Evolutionary conservation across 2,113 vertebrate genomes (phyloP).

Genomic region (Ictalurus furcatus): DNA sequence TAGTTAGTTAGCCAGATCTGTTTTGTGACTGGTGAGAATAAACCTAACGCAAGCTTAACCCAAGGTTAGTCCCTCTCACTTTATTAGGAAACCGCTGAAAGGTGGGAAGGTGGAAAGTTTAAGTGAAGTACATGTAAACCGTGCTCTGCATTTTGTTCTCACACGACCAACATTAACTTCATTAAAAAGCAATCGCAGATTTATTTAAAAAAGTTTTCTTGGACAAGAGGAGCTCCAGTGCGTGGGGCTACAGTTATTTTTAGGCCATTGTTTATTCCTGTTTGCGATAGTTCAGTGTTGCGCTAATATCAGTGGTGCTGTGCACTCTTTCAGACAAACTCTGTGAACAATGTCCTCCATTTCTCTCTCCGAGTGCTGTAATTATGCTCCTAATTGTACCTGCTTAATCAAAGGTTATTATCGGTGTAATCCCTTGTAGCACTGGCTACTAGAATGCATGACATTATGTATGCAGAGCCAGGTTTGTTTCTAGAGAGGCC

Average conservation of each 20-base stretch:
- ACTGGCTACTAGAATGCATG: conserved; percentile 6
- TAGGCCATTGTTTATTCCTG: neutral
- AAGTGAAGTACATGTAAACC: neutral
- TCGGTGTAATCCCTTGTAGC: neutral
- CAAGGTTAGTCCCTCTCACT: neutral
- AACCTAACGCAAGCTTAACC: neutral
- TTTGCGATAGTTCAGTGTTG: neutral
- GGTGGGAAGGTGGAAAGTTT: neutral
- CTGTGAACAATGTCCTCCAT: neutral
- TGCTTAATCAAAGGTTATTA: conserved; percentile 42
- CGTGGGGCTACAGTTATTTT: neutral
- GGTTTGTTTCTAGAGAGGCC: conserved; percentile 33
- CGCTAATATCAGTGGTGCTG: neutral
- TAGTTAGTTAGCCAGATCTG: neutral
- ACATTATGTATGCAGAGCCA: conserved; percentile 23
- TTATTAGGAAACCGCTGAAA: neutral
- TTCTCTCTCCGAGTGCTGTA: neutral
- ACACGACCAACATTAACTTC: neutral
- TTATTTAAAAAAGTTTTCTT: neutral
- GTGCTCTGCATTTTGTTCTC: neutral
- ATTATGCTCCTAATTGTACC: conserved; percentile 18
- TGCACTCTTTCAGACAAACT: neutral
- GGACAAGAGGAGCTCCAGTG: neutral
- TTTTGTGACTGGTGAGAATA: neutral
- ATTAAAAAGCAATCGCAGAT: neutral